Evolutionary conservation across 2,797 vertebrate genomes (phyloP), one percentile per base, ranked within the genome.

Genomic region (Eremophila alpestris): DNA sequence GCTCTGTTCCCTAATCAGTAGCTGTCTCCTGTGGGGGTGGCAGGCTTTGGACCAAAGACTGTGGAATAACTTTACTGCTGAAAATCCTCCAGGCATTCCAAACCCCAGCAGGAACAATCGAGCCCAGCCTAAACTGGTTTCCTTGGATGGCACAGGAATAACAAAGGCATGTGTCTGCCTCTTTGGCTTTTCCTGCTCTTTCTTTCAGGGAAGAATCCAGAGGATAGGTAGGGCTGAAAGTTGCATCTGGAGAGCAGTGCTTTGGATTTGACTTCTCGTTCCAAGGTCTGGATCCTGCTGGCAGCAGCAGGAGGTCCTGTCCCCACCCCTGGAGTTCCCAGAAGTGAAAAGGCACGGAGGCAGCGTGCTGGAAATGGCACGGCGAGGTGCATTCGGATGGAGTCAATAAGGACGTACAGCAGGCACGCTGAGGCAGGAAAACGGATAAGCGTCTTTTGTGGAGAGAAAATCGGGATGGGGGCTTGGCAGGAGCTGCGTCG

Each of bases 401-500:
- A 17, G 62, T 69, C 81, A 96, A 94, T 70, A 67, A 87, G 94
- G 92, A 92, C 41, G 76, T 94, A 89, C 83, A 58, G 68, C 43
- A 49, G 91, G 94, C 93, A 87, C 27, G 51, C 54, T 88, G 93
- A 97, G 96, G 70, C 6, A 7, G 95, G 91, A 89, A 36, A 48
- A 52, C 1, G 38, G 54, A 4, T 23, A 1, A 0, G 11, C 48
- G 52, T 13, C 40, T 71, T 58, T 60, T 36, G 18, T 54, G 59
- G 97, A 89, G 48, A 95, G 92, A 97, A 97, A 96, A 97, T 97
- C 96, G 97, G 97, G 96, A 83, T 59, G 24, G 68, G 90, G 84
- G 94, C 95, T 93, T 94, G 97, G 96, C 88, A 94, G 98, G 97
- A 94, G 95, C 95, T 89, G 87, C 83, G 13, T 92, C 64, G 51